Percentiles rank a stretch among this genome's conserved stretches.
Conservation (phyloP, 1,140 invertebrate genomes). For the Drosophila ananassae region DNA sequence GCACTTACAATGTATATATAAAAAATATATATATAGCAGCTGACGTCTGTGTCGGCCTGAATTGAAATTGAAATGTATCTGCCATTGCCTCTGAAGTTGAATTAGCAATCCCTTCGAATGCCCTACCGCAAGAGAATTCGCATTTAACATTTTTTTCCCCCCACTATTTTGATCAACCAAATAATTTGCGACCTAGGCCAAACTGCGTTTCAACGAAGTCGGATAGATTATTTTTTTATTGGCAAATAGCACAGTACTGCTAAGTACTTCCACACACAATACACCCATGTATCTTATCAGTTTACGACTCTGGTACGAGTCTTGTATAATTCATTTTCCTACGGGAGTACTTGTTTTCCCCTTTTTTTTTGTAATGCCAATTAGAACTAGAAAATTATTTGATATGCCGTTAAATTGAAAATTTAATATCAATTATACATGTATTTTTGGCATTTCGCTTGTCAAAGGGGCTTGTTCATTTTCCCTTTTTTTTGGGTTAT, state of each 20-base stretch:
- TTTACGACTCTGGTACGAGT: background rate
- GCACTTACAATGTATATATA: slow-evolving; percentile 2
- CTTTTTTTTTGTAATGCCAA: slow-evolving; percentile 9
- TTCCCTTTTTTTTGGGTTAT: background rate
- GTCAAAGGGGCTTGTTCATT: background rate
- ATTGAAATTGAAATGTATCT: slow-evolving; percentile 24
- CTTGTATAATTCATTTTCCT: background rate
- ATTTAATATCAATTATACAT: slow-evolving; percentile 44
- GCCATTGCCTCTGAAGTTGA: slow-evolving; percentile 9
- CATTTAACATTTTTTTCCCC: slow-evolving; percentile 32
- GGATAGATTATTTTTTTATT: background rate
- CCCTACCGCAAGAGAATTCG: slow-evolving; percentile 60
- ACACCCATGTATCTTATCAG: slow-evolving; percentile 9
- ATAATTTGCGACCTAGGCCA: slow-evolving; percentile 47
- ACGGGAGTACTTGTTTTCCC: background rate
- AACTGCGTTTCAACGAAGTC: slow-evolving; percentile 23
- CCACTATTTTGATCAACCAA: slow-evolving; percentile 3
- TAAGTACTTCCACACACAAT: background rate
- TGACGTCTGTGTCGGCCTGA: slow-evolving; percentile 11
- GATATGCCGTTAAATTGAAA: slow-evolving; percentile 50
- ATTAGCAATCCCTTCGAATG: background rate
- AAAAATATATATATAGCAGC: slow-evolving; percentile 9
- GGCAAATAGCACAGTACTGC: background rate
- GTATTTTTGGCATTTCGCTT: slow-evolving; percentile 22
- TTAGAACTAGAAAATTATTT: slow-evolving; percentile 54